Percentiles rank a stretch among this genome's conserved stretches.
Evolutionary conservation across 2,113 vertebrate genomes (phyloP).

Genomic region (Halichoerus grypus): DNA sequence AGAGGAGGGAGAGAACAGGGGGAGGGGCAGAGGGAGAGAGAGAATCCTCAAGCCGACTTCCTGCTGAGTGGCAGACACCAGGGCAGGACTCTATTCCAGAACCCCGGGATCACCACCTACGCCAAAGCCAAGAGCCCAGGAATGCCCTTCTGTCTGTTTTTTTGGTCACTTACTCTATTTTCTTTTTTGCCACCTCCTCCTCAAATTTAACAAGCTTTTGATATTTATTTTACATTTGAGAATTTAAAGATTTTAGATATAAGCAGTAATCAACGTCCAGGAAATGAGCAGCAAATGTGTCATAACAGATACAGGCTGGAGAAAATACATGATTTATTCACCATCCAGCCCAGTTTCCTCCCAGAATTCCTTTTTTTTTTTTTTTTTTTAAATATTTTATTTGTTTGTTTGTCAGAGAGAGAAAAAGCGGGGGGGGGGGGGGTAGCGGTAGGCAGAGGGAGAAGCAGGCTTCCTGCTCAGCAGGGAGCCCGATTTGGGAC

Average conservation of each 20-base stretch:
- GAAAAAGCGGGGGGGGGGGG: too few species aligned
- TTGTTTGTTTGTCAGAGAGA: background rate
- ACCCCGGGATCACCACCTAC: background rate
- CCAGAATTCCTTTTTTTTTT: too few species aligned
- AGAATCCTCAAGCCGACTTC: background rate
- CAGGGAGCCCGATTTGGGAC: too few species aligned
- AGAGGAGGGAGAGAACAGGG: background rate
- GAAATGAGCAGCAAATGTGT: background rate
- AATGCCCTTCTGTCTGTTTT: background rate
- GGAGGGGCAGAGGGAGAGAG: background rate
- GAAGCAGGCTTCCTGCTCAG: background rate
- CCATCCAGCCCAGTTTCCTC: background rate
- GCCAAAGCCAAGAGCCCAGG: background rate
- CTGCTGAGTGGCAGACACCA: background rate
- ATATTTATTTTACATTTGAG: conserved; percentile 37
- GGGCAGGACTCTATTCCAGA: background rate
- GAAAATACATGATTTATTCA: background rate
- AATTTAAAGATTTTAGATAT: conserved; percentile 22
- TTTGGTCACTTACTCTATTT: background rate
- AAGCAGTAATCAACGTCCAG: background rate
- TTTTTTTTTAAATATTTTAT: background rate
- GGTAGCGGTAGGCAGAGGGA: background rate
- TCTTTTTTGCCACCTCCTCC: background rate
- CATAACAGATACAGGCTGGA: background rate
- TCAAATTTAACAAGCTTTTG: conserved; percentile 9